Evolutionary conservation across 2,888 invertebrate genomes (phyloP).

Genomic region (Hydrotaea cyrtoneurina): DNA sequence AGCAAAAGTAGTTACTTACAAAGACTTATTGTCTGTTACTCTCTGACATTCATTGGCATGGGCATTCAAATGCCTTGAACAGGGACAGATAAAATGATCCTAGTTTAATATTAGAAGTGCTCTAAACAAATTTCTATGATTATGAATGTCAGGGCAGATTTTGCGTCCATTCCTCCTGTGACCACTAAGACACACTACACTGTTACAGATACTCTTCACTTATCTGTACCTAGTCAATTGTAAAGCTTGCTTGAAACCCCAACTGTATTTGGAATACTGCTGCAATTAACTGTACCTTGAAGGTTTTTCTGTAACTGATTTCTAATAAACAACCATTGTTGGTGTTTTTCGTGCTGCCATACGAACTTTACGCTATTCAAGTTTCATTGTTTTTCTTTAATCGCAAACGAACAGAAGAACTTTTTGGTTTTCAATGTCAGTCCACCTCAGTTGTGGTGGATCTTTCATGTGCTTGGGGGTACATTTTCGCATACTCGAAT

Average conservation of each 20-base stretch:
- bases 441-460: slow-evolving; percentile 26
- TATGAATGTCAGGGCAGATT: too few relatives aligned
- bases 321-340: background rate
- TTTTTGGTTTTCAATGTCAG: slow-evolving; percentile 37
- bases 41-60: background rate
- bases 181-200: too few relatives aligned
- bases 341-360: background rate
- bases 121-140: too few relatives aligned
- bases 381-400: background rate
- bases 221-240: too few relatives aligned
- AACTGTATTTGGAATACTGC: too few relatives aligned
- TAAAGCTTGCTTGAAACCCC: too few relatives aligned
- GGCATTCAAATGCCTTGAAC: background rate
- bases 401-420: slow-evolving; percentile 1
- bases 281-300: background rate
- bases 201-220: too few relatives aligned
- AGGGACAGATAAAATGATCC: too few relatives aligned
- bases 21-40: too few relatives aligned
- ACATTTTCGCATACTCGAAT: slow-evolving; percentile 11
- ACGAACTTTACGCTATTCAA: slow-evolving; percentile 3
- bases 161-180: too few relatives aligned
- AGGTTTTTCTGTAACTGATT: background rate
- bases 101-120: too few relatives aligned
- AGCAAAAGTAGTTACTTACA: background rate
- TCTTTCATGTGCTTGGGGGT: background rate